phyloP scores from a whole-genome alignment of 2,113 vertebrate species.

The Regulus satrapa region DNA sequence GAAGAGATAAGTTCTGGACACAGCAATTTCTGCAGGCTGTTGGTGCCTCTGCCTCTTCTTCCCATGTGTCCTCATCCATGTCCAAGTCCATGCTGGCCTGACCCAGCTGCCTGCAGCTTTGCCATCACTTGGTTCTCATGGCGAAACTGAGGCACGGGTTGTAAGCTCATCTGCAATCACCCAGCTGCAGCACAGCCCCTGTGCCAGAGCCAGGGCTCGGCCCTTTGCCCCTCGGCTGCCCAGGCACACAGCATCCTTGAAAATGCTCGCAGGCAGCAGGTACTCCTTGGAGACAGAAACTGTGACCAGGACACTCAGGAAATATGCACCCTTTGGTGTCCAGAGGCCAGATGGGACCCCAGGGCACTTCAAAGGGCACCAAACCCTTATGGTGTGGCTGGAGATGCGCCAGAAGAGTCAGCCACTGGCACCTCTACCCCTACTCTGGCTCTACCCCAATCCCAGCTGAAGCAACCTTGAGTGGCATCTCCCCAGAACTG shows the following conservation, averaged over 20 bases:
- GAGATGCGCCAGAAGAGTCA: not conserved
- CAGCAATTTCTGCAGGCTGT: not conserved
- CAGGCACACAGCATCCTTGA: not conserved
- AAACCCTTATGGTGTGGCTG: not conserved
- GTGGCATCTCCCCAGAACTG: not conserved
- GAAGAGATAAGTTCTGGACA: not conserved
- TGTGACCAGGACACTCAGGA: not conserved
- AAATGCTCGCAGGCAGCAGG: not conserved
- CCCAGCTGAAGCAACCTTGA: not conserved
- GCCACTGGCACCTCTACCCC: accelerated
- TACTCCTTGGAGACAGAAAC: not conserved
- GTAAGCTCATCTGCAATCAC: not conserved
- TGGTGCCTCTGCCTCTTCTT: not conserved
- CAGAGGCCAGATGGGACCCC: not conserved
- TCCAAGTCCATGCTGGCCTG: not conserved
- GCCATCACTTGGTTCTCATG: not conserved
- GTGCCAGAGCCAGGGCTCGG: accelerated
- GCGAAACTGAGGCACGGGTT: not conserved
- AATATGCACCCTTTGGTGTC: not conserved
- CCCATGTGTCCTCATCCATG: accelerated
- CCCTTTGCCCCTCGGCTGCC: not conserved
- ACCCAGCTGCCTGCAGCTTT: not conserved
- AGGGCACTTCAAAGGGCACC: not conserved
- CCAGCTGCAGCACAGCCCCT: not conserved
- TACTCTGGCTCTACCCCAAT: not conserved